Base-by-base conservation (phyloP, 2,888 invertebrate species). In the Trichopria drosophilae region DNA sequence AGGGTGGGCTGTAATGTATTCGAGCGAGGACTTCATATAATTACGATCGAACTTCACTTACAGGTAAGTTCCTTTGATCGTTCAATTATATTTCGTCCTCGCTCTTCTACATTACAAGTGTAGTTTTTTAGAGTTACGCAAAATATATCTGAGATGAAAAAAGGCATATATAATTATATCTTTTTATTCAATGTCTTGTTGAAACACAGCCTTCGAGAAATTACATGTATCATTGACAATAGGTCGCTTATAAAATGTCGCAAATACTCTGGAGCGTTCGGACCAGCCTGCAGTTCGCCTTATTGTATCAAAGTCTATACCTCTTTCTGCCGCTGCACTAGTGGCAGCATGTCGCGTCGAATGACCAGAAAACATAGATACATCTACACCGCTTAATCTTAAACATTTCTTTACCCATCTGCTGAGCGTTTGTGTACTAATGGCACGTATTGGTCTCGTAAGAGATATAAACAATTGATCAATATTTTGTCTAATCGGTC, bases 281-380 rank as follows among this genome's bases (percentile, higher is more conserved):
- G 46, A 36, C 37, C 46, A 45, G 1, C 36, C 35, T 5, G 28
- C 36, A 3, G 28, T 36, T 5, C 19, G 15, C 10, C 19, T 35
- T 10, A 45, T 23, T 2, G 45, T 36, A 18, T 36, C 36, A 13
- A 36, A n/a, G 18, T 26, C 6, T 9, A 45, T 22, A 19, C 42
- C 49, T 28, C 16, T 28, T 1, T 9, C 7, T 1, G 15, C 19
- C 3, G 36, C 49, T 1, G 22, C 37, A 9, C 42, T 42, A 2
- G 39, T 23, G 9, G 36, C 9, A 5, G 49, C 49, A 16, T 42
- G 41, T n/a, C 49, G 12, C 6, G 49, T 42, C 6, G 42, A 42
- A 10, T 49, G 49, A 6, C 16, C 36, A 7, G 28, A 28, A 22
- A 39, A 37, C 9, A 34, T 48, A 10, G 19, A 10, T 3, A 24